Evolutionary conservation across 2,888 invertebrate species (phyloP).

Genomic region (Hydrotaea cyrtoneurina): DNA sequence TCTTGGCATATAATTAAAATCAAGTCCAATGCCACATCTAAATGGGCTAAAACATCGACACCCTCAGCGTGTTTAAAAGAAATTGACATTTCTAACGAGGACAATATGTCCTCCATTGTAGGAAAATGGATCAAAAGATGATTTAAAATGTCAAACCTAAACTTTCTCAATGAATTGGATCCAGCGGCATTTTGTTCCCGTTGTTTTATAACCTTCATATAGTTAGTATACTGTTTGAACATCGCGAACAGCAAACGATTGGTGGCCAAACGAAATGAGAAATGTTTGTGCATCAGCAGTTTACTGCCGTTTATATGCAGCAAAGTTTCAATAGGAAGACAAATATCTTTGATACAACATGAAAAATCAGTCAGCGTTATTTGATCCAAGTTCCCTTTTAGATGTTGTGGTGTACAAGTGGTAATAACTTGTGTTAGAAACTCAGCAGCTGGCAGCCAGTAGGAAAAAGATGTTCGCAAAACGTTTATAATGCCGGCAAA

Average conservation of each 20-base stretch:
- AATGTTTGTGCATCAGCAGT: constrained; percentile 68
- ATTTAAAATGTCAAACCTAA: constrained; percentile 80
- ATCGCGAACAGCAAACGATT: constrained; percentile 79
- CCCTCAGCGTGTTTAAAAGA: constrained; percentile 32
- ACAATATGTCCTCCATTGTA: constrained; percentile 76
- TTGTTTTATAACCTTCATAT: constrained; percentile 74
- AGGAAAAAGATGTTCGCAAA: constrained; percentile 62
- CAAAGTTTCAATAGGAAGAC: constrained; percentile 77
- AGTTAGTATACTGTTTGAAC: constrained; percentile 80
- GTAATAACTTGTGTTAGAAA: constrained; percentile 75
- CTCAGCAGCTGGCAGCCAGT: constrained; percentile 71
- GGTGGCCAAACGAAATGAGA: constrained; percentile 77
- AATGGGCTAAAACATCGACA: constrained; percentile 77
- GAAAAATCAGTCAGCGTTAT: constrained; percentile 77
- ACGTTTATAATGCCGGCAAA: constrained; percentile 84
- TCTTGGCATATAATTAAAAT: constrained; percentile 77
- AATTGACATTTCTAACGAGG: constrained; percentile 75
- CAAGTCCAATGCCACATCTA: constrained; percentile 78
- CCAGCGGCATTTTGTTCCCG: constrained; percentile 75
- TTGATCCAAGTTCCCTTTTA: constrained; percentile 74
- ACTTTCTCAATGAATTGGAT: constrained; percentile 76
- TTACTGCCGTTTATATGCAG: constrained; percentile 71
- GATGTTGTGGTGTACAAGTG: constrained; percentile 73
- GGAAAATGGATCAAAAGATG: constrained; percentile 79
- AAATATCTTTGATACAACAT: constrained; percentile 78